Base-by-base conservation (phyloP, 2,888 invertebrate genomes). In the Blastobasis adustella region DNA sequence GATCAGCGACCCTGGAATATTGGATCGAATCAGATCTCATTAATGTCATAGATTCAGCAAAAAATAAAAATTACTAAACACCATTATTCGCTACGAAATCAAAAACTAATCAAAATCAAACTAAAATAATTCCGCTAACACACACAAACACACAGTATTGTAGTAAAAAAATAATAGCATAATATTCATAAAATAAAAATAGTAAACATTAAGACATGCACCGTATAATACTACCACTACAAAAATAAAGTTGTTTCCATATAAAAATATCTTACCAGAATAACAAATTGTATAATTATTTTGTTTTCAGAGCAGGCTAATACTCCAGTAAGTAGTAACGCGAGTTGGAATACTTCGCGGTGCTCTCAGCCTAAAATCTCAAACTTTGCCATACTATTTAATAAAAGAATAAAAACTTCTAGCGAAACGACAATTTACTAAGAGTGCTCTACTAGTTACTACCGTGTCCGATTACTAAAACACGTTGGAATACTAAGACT, bases 41-140 rank as follows among this genome's bases (percentile, higher is more conserved):
- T 87, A 90, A 87, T 89, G 90, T 89, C 90, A 90, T 85, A 87
- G 82, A 85, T 85, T 85, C 84, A 82, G 82, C 77, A 72, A 80
- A 82, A 79, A 69, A 83, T 80, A 76, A 23, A 23, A 23, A 23
- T 23, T 76, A 81, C 78, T 79, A 89, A 90, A 89, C 76, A 79
- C 70, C 80, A 84, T 88, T 86, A 89, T 78, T 76, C 63, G 76
- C 82, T 83, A 85, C 74, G 73, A 81, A 85, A 74, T 86, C 73
- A 76, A 82, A 86, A 82, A 76, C 72, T 79, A 79, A 79, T 74
- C 68, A 77, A 81, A 82, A 85, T 80, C 77, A 66, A 86, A 85
- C 86, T 86, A 87, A 85, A 86, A 85, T 87, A 88, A 85, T 87
- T 87, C 78, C 76, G 76, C 85, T 86, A 85, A 85, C 81, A 86